A percentile compares a stretch with the other conserved stretches of the same genome.
phyloP scores from a whole-genome alignment of 2,113 vertebrate genomes.

The Procavia capensis region DNA sequence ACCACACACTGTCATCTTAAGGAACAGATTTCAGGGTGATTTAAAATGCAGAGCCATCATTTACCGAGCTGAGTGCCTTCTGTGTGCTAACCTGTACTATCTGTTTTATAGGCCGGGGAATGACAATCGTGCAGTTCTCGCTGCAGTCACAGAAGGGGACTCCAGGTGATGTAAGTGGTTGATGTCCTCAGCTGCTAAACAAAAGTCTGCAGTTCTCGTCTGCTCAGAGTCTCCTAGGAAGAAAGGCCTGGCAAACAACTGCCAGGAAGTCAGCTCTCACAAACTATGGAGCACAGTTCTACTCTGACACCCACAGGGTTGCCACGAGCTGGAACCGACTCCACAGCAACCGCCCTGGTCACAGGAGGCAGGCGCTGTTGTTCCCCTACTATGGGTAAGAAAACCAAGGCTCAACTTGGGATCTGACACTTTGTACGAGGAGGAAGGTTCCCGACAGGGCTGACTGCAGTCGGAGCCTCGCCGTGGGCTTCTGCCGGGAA shows the following conservation, averaged over 20 bases:
- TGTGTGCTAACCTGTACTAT: fast-evolving
- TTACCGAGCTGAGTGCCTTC: neutral
- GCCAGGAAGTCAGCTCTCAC: neutral
- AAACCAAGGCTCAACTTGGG: fast-evolving
- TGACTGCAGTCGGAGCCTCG: neutral
- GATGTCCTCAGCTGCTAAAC: neutral
- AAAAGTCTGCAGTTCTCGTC: neutral
- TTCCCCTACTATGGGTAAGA: fast-evolving
- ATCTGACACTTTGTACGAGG: too few relatives aligned
- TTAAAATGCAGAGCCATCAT: fast-evolving
- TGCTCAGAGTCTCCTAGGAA: neutral
- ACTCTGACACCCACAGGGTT: neutral
- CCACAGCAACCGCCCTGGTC: neutral
- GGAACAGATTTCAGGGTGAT: neutral
- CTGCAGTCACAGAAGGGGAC: neutral
- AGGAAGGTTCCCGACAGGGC: fast-evolving
- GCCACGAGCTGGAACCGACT: neutral
- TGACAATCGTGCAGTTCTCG: neutral
- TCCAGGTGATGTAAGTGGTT: neutral
- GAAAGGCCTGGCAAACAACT: neutral
- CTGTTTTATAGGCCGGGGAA: neutral
- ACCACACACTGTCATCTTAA: neutral
- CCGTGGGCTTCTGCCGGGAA: neutral
- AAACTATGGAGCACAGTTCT: neutral
- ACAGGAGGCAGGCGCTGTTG: neutral